These are phyloP conservation scores for Drosophila melanosoma DNA, from an alignment of 2,888 invertebrate genomes.

Conservation along the genomic window DNA sequence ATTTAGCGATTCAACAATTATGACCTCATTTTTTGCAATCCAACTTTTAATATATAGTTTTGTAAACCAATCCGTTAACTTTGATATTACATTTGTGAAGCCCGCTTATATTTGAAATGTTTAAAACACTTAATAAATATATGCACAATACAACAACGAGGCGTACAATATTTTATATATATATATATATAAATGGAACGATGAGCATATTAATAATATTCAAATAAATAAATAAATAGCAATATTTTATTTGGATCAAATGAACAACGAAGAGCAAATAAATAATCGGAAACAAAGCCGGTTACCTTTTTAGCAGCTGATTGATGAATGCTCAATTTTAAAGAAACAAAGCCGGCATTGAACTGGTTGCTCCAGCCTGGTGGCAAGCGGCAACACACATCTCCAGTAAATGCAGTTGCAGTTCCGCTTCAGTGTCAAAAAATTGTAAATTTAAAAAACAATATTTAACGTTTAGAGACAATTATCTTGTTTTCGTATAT, in stretches of 20 bases:
- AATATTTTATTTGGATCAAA: not conserved
- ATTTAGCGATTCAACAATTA: constrained; percentile 6
- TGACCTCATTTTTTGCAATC: constrained; percentile 56
- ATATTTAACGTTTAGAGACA: not conserved
- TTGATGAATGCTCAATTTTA: not conserved
- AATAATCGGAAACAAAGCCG: not conserved
- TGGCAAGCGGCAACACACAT: not conserved
- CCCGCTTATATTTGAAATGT: constrained; percentile 23
- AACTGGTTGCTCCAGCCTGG: not conserved
- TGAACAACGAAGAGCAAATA: not conserved
- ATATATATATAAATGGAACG: not conserved
- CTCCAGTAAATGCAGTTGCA: not conserved
- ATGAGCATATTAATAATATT: not conserved
- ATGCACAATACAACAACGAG: constrained; percentile 1
- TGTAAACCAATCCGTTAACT: not conserved
- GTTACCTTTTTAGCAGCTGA: not conserved
- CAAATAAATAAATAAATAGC: not conserved
- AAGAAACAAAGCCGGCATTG: not conserved
- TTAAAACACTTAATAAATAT: constrained; percentile 10
- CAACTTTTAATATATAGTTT: not conserved
- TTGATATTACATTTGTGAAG: constrained; percentile 30
- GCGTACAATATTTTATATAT: not conserved
- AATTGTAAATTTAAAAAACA: not conserved
- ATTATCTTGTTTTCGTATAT: constrained; percentile 23
- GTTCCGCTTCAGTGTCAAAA: not conserved